Base-by-base conservation (phyloP, 2,113 vertebrate species). In the Murina feae region DNA sequence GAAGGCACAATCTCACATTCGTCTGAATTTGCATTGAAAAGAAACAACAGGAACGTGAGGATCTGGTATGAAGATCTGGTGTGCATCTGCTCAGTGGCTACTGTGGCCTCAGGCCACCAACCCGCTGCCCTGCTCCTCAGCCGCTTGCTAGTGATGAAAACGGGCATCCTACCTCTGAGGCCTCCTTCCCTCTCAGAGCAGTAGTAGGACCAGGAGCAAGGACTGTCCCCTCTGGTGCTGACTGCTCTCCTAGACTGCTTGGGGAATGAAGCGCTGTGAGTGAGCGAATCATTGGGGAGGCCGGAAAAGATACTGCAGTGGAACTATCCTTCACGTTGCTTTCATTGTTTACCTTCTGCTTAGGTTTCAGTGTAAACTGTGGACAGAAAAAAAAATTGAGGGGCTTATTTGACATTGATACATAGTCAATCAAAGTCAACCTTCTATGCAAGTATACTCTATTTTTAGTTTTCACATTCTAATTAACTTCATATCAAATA, bases 391-490 rank as follows among this genome's bases (percentile, higher is more conserved):
- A 16, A 68, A 55, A 18, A 20, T 51, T 71, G 75, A 79, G 42
- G 23, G 69, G 39, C 11, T 78, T 95, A n/a, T 82, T 86, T 84
- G 85, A 53, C 3, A 4, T 92, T 25, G 71, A 80, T 66, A 44
- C 12, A 6, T 60, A 80, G 16, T 78, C 51, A 69, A 78, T 78
- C 60, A 69, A 78, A 75, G 78, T 84, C 17, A 14, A 72, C 10
- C 20, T 91, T 75, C 10, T 83, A 75, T 90, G 55, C 74, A 93
- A 92, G 86, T 51, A 83, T 20, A 71, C 20, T 78, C 47, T n/a
- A 39, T 72, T 89, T 84, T 93, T 47, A 23, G 71, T 84, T 87
- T 92, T 76, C 11, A 93, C 63, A 91, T 85, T 94, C 35, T 78
- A 63, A 86, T 86, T 89, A 75, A 47, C 60, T 91, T 91, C 16